These are phyloP conservation scores for Dendrocopos noguchii DNA, from an alignment of 2,113 vertebrate species.

Conservation along the genomic window DNA sequence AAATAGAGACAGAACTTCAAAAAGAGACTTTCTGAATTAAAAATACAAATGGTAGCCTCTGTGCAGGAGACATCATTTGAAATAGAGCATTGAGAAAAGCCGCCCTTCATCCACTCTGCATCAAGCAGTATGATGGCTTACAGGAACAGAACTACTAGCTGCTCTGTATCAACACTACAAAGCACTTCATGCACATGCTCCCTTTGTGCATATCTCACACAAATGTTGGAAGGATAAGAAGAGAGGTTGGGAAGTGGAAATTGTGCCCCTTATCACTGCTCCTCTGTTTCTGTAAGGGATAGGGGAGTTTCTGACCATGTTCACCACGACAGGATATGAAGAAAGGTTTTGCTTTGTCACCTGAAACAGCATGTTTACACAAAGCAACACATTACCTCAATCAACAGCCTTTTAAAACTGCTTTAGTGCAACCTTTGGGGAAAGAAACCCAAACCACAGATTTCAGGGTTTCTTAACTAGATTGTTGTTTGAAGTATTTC, in stretches of 20 bases:
- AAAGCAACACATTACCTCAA: not conserved
- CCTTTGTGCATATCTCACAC: not conserved
- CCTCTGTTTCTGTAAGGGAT: not conserved
- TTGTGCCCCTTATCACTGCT: not conserved
- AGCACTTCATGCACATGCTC: not conserved
- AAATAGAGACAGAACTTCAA: conserved; percentile 9
- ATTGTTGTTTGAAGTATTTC: not conserved
- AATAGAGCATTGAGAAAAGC: not conserved
- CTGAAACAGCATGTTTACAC: not conserved
- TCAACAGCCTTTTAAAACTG: not conserved
- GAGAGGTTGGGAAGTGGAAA: not conserved
- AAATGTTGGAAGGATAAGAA: not conserved
- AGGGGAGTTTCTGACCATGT: not conserved
- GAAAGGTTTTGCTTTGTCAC: not conserved
- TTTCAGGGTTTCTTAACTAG: not conserved
- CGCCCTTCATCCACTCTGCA: not conserved
- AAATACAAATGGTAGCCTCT: not conserved
- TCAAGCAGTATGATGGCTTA: not conserved
- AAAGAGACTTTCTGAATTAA: conserved; percentile 8
- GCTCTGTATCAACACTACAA: not conserved
- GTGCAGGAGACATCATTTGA: not conserved
- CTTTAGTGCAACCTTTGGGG: not conserved
- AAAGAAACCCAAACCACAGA: not conserved
- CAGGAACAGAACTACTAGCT: not conserved
- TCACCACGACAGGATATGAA: not conserved